Evolutionary conservation across 2,113 vertebrate genomes (phyloP), one percentile per base, ranked within the genome.

Genomic region (Lepus timidus): DNA sequence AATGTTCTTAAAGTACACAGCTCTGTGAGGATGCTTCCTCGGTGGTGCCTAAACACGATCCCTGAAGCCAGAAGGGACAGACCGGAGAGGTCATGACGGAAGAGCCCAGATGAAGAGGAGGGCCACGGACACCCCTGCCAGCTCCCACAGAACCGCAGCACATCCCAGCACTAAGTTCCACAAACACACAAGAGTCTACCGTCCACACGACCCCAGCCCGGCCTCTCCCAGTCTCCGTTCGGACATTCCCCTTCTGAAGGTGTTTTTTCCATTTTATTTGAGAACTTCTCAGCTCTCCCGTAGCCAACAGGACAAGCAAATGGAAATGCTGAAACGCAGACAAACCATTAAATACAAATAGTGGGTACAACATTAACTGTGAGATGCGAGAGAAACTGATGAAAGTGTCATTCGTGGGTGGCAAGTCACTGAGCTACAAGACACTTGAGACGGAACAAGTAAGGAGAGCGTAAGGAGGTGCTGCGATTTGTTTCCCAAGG

Each of bases 1-100:
- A 84, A 95, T 81, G 36, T 27, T 89, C 86, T 79, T 65, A 85
- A 95, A 91, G 16, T 58, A n/a, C 61, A 73, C n/a, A 87, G 17
- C 75, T 91, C 82, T 78, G 22, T 64, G 10, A 65, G 61, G 33
- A 82, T 16, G 67, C 23, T 90, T 22, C n/a, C 73, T 85, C 55
- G 22, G 16, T 10, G 3, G 19, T 81, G 25, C 20, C 49, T 89
- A 52, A 44, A 87, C 95, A 58, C 58, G 20, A 90, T 17, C 44
- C 9, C 19, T 71, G 67, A 86, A 96, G 84, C 6, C 55, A 29
- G 55, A 55, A 62, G 10, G 85, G 55, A 64, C 27, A 58, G 51
- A 67, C 19, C 10, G 68, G 29, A 67, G 19, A 79, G 13, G 11
- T 1, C 65, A 36, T 6, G 10, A 0, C 36, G 55, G 9, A 29